Conservation (phyloP, 2,888 invertebrate genomes). For the Fragum fragum region DNA sequence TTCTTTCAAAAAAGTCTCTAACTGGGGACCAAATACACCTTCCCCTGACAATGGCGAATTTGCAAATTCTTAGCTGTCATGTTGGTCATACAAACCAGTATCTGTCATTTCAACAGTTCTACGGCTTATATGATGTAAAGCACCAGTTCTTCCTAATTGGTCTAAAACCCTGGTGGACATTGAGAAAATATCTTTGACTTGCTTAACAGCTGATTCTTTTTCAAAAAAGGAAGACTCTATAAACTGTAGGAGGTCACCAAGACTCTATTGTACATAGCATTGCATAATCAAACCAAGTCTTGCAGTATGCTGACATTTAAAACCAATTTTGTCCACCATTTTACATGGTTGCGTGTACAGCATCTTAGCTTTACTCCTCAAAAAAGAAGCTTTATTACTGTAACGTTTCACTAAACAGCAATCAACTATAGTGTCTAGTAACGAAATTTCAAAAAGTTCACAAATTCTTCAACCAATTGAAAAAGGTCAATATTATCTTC, state of each 20-base stretch:
- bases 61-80: conserved; percentile 2
- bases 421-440: conserved; percentile 42
- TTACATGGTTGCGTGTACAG: conserved; percentile 24
- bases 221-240: conserved; percentile 7
- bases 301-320: conserved; percentile 20
- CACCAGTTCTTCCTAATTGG: conserved; percentile 21
- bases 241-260: conserved; percentile 17
- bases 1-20: background rate
- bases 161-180: conserved; percentile 19
- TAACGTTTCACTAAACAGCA: conserved; percentile 37
- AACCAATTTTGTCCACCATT: conserved; percentile 32
- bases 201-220: conserved; percentile 9
- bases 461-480: no score
- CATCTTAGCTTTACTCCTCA: background rate
- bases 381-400: conserved; percentile 45
- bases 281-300: conserved; percentile 2
- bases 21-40: conserved; percentile 19
- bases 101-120: conserved; percentile 19
- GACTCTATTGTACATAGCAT: conserved; percentile 4
- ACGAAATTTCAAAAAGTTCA: conserved; percentile 42
- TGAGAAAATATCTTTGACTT: conserved; percentile 32
- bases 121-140: conserved; percentile 24
- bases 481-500: no score
- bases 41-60: conserved; percentile 33
- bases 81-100: conserved; percentile 9